Evolutionary conservation across 1,140 invertebrate genomes (phyloP).

Genomic region (Heliconius eleuchia): DNA sequence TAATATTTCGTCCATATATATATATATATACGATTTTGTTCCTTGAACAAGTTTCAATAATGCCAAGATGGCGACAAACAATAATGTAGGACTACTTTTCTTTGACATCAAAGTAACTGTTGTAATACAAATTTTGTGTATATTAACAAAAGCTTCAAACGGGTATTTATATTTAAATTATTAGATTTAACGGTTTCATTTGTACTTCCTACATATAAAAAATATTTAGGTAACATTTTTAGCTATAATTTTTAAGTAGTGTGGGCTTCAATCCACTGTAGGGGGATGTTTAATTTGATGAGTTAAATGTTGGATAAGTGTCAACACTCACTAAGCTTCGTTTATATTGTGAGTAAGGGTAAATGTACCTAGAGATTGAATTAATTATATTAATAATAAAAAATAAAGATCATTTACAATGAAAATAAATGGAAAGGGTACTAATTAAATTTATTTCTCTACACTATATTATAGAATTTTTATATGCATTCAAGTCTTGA

Average conservation of each 20-base stretch:
- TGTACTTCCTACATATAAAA: background rate
- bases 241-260: background rate
- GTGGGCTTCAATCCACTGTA: background rate
- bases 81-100: slow-evolving; percentile 24
- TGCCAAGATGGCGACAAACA: slow-evolving; percentile 21
- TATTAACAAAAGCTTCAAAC: slow-evolving; percentile 8
- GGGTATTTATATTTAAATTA: background rate
- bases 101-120: slow-evolving; percentile 25
- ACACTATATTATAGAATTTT: too few species aligned
- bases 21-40: slow-evolving; percentile 33
- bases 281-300: background rate
- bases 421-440: too few species aligned
- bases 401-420: too few species aligned
- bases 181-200: background rate
- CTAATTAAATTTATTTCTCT: too few species aligned
- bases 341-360: background rate
- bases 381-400: too few species aligned
- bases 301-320: background rate
- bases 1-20: slow-evolving; percentile 34
- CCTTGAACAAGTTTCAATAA: slow-evolving; percentile 25
- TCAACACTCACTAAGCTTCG: background rate
- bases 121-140: background rate
- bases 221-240: background rate
- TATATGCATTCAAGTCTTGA: too few species aligned
- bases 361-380: too few species aligned